These are phyloP conservation scores for Actinia equina DNA, from an alignment of 64 coral and sea anemone genomes.

Conservation along the genomic window DNA sequence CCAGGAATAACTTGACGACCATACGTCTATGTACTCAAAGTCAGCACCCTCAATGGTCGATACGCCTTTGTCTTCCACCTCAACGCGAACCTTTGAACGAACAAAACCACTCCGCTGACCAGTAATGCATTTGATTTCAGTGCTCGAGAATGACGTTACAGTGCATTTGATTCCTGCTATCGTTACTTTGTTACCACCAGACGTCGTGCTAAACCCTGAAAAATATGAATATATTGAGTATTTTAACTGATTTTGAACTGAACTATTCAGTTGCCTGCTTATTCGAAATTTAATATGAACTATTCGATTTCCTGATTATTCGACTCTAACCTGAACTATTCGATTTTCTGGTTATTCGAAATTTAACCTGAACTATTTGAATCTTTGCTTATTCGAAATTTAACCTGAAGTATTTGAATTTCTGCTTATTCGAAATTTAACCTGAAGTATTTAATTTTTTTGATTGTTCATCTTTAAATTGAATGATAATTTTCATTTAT, in stretches of 20 bases:
- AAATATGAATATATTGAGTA: background rate
- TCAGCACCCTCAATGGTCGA: conserved; percentile 55
- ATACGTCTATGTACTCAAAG: conserved; percentile 75
- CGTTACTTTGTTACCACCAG: conserved; percentile 43
- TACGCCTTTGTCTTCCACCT: conserved; percentile 40
- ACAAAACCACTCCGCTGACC: conserved; percentile 39
- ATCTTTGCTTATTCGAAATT: too few relatives aligned
- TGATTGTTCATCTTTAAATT: too few relatives aligned
- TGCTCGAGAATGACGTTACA: conserved; percentile 45
- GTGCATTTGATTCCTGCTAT: conserved; percentile 47
- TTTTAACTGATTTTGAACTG: too few relatives aligned
- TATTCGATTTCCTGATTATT: too few relatives aligned
- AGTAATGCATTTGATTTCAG: conserved; percentile 55
- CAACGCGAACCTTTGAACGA: conserved; percentile 42
- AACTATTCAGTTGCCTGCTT: too few relatives aligned
- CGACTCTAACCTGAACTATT: too few relatives aligned
- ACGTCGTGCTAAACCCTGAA: conserved; percentile 51
- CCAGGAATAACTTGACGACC: conserved; percentile 74
- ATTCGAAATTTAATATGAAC: too few relatives aligned
- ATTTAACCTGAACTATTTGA: too few relatives aligned
- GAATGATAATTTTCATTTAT: background rate
- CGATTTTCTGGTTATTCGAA: too few relatives aligned
- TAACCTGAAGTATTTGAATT: too few relatives aligned
- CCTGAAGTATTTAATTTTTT: too few relatives aligned
- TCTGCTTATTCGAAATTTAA: too few relatives aligned